Conservation (phyloP, 2,113 vertebrate species). For the Nymphicus hollandicus region DNA sequence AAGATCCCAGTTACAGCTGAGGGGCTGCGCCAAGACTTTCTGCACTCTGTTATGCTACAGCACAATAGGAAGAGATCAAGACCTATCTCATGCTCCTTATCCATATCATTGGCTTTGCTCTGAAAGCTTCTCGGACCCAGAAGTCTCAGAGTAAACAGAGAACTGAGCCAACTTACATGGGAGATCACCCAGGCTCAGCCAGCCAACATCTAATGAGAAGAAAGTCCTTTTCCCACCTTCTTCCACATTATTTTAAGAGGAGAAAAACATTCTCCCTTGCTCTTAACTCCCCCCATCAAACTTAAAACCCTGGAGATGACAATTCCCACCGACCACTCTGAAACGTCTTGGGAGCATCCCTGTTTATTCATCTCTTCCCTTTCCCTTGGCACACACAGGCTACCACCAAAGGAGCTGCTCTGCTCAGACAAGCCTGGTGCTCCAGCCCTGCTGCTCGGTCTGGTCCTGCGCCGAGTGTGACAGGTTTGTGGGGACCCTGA, state of each 20-base stretch:
- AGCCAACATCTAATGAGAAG: background rate
- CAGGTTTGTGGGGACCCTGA: background rate
- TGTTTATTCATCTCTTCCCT: background rate
- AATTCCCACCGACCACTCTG: background rate
- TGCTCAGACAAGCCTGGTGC: background rate
- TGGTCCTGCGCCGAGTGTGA: background rate
- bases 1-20: rapidly evolving
- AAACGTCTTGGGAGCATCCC: background rate
- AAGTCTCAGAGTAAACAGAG: background rate
- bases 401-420: background rate
- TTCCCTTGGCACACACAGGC: background rate
- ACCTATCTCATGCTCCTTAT: background rate
- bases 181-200: background rate
- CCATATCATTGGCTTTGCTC: background rate
- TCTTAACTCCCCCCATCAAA: background rate
- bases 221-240: background rate
- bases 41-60: background rate
- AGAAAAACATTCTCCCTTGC: background rate
- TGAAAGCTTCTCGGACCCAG: background rate
- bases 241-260: background rate
- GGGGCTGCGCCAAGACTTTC: background rate
- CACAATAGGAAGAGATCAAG: background rate
- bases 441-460: background rate
- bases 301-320: background rate
- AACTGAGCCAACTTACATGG: background rate